Base-by-base conservation (phyloP, 2,113 vertebrate genomes). In the Meleagris gallopavo region DNA sequence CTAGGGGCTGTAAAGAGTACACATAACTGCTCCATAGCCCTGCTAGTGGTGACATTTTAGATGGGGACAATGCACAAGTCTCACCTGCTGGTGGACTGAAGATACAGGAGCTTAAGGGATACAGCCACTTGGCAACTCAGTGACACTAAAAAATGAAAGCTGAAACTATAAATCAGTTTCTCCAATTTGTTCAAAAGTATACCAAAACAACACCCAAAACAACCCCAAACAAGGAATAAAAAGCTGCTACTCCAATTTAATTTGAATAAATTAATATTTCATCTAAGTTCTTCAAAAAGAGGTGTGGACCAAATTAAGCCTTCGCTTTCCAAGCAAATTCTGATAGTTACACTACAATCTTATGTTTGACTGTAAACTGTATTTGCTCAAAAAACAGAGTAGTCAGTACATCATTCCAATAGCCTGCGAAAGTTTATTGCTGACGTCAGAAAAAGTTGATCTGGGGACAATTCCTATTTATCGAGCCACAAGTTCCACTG, bases 131-230 rank as follows among this genome's bases (percentile, higher is more conserved):
- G 38, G 29, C 9, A 64, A 45, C 25, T 57, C 3, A 9, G 29
- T 13, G 34, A 40, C 10, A 17, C 30, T 65, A 55, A 81, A 50
- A 34, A 73, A 41, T 2, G 15, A 60, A 54, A 60, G 48, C 29
- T 45, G 45, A 77, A 81, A 77, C 9, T 40, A 4, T 38, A 62
- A 22, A 62, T 10, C 7, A 25, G 40, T 36, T 77, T 65, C 45
- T 8, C n/a, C 0, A 0, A 24, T n/a, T 60, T 77, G 52, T 65
- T 36, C 32, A 45, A 25, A 83, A 45, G 43, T 7, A 46, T 3
- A 78, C 16, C 17, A 32, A 61, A 17, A 32, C 79, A 50, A 76
- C 55, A 55, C 29, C 29, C 52, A 30, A 30, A 55, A 30, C 52
- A 30, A 32, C 54, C 54, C 15, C 27, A 32, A 55, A 10, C 16